These are phyloP conservation scores for Fundulus diaphanus DNA, from an alignment of 2,797 vertebrate genomes.

Conservation along the genomic window DNA sequence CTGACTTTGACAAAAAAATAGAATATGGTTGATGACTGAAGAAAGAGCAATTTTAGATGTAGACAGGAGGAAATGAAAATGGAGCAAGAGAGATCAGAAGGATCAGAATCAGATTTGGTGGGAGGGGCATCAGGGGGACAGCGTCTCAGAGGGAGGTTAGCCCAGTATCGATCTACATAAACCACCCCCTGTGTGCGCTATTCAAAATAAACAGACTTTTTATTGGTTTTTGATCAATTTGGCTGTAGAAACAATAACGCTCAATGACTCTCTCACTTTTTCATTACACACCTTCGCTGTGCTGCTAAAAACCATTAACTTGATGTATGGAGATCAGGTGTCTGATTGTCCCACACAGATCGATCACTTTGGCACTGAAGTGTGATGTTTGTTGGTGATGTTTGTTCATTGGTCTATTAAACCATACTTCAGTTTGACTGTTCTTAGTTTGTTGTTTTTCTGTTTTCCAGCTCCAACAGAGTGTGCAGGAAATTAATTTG, in stretches of 20 bases:
- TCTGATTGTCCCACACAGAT: conserved; percentile 32
- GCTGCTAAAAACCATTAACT: conserved; percentile 10
- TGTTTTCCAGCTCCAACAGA: conserved; percentile 13
- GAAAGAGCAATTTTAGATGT: conserved; percentile 30
- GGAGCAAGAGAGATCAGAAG: conserved; percentile 31
- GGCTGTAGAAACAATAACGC: neutral
- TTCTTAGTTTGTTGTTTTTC: conserved; percentile 28
- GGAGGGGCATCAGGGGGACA: neutral
- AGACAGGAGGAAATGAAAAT: conserved; percentile 29
- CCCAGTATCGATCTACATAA: neutral
- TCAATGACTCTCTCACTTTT: conserved; percentile 11
- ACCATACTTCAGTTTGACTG: neutral
- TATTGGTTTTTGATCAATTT: neutral
- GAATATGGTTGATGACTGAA: conserved; percentile 40
- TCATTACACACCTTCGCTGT: neutral
- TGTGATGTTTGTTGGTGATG: conserved; percentile 18
- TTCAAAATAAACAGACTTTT: conserved; percentile 3
- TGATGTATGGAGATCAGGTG: conserved; percentile 29
- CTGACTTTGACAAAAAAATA: conserved; percentile 45
- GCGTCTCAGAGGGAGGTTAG: conserved; percentile 14
- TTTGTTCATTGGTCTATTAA: conserved; percentile 52
- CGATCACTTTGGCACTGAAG: conserved; percentile 14
- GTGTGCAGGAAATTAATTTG: neutral
- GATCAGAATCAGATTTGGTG: conserved; percentile 34
- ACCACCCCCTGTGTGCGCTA: neutral